These are phyloP conservation scores for Microplitis mediator DNA, from an alignment of 1,140 invertebrate genomes.

Conservation along the genomic window DNA sequence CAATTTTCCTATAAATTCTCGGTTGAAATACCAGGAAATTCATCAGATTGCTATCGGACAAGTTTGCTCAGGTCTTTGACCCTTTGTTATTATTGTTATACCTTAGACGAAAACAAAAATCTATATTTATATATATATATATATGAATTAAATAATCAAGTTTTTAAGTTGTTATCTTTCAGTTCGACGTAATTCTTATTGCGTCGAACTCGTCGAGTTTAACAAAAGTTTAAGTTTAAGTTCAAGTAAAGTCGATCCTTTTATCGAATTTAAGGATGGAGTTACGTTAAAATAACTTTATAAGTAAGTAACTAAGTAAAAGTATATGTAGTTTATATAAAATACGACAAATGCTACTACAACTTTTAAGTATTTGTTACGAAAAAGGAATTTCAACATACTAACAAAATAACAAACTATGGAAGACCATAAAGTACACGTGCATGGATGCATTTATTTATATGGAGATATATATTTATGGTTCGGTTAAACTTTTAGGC, in stretches of 20 bases:
- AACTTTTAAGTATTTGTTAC: constrained; percentile 53
- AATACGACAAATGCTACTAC: constrained; percentile 43
- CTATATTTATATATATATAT: too few relatives aligned
- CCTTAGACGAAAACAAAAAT: too few relatives aligned
- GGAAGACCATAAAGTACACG: constrained; percentile 48
- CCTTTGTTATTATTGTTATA: too few relatives aligned
- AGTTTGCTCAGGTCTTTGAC: too few relatives aligned
- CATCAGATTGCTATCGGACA: too few relatives aligned
- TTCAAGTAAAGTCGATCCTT: constrained; percentile 11
- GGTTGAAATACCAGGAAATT: too few relatives aligned
- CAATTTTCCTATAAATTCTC: too few relatives aligned
- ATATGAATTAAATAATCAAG: background rate
- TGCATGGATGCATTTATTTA: constrained; percentile 49
- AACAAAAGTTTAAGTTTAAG: background rate
- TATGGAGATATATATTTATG: too few relatives aligned
- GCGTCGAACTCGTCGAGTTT: background rate
- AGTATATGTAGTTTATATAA: too few relatives aligned
- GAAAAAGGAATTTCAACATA: constrained; percentile 41
- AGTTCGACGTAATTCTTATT: background rate
- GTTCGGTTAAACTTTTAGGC: too few relatives aligned
- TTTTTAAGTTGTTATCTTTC: constrained; percentile 8
- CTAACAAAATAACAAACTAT: constrained; percentile 38
- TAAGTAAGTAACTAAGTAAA: constrained; percentile 13
- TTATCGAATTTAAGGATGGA: constrained; percentile 37
- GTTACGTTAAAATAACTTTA: constrained; percentile 23